phyloP scores from a whole-genome alignment of 2,888 invertebrate species.

The Sarcophaga rosellei region DNA sequence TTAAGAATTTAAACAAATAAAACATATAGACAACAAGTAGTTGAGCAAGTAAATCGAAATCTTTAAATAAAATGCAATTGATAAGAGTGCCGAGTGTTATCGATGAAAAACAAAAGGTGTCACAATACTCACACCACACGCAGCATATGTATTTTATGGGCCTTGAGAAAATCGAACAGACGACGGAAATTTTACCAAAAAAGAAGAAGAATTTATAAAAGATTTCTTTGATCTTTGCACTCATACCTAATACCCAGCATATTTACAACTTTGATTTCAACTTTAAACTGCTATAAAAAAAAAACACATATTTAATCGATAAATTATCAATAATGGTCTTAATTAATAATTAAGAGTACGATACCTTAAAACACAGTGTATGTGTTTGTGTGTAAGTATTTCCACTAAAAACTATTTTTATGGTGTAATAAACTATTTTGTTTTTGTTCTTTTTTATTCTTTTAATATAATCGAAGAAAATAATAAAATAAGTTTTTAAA shows the following conservation, averaged over 20 bases:
- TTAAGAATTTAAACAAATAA: background rate
- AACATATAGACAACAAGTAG: background rate
- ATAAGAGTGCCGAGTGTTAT: conserved; percentile 16
- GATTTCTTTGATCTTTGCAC: no score
- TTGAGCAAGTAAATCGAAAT: background rate
- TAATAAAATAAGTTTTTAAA: no score
- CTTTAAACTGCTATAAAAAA: no score
- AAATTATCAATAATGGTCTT: no score
- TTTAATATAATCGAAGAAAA: no score
- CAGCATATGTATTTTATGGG: background rate
- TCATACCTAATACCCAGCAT: no score
- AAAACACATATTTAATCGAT: no score
- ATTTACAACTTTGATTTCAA: no score
- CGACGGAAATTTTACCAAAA: background rate
- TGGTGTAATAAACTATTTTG: no score
- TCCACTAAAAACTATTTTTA: no score
- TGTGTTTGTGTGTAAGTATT: background rate
- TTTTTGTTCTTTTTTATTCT: no score
- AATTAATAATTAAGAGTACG: background rate
- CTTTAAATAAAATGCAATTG: background rate
- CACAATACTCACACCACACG: background rate
- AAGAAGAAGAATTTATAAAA: no score
- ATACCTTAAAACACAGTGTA: background rate
- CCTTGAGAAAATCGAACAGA: background rate
- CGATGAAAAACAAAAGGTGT: background rate